Conservation (phyloP, 2,113 vertebrate species). For the Silurus meridionalis region DNA sequence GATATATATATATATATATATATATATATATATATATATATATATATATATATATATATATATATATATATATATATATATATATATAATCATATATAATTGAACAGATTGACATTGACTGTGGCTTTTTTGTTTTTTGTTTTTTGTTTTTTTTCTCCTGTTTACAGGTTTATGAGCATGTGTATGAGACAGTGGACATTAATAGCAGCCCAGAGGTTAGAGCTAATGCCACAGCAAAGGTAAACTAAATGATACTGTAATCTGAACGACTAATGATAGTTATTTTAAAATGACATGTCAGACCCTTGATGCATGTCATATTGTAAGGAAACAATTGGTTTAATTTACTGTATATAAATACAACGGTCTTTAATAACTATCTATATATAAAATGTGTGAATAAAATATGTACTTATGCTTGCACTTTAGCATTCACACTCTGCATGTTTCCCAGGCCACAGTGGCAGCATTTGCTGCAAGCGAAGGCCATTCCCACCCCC, state of each 20-base stretch:
- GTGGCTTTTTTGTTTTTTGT: neutral
- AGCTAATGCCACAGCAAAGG: conserved; percentile 98
- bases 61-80: no score
- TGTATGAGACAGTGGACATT: conserved; percentile 98
- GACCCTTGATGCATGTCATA: neutral
- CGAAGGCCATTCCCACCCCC: conserved; percentile 95
- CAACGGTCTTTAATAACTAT: neutral
- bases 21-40: no score
- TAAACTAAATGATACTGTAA: conserved; percentile 59
- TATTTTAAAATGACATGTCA: neutral
- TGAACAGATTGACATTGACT: neutral
- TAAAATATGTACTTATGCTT: neutral
- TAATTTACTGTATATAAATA: neutral
- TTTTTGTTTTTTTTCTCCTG: neutral
- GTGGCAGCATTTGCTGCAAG: conserved; percentile 98
- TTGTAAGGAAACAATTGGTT: neutral
- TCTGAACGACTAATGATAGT: neutral
- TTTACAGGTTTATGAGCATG: conserved; percentile 94
- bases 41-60: no score
- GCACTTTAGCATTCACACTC: neutral
- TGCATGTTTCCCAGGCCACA: conserved; percentile 77
- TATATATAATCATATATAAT: no score
- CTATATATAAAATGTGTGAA: no score
- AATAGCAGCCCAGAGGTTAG: conserved; percentile 96
- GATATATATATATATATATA: no score